phyloP scores from a whole-genome alignment of 2,113 vertebrate genomes.

The Atlantisia rogersi region DNA sequence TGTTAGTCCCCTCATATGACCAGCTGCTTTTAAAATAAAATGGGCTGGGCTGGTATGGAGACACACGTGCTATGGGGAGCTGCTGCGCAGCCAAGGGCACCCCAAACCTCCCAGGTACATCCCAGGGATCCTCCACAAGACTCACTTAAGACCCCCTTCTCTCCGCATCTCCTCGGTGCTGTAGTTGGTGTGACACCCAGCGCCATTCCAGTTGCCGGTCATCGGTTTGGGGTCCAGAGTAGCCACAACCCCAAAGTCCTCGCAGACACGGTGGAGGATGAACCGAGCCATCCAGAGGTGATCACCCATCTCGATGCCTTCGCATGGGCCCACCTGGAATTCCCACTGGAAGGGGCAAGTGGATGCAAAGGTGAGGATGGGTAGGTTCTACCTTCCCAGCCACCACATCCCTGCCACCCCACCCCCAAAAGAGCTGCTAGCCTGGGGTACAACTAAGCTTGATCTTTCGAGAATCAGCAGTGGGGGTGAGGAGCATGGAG shows the following conservation, averaged over 20 bases:
- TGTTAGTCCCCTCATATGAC: accelerated
- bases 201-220: conserved; percentile 75
- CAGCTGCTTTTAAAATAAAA: background rate
- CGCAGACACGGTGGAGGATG: conserved; percentile 84
- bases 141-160: conserved; percentile 80
- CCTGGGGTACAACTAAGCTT: background rate
- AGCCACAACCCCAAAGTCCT: conserved; percentile 79
- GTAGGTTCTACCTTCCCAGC: background rate
- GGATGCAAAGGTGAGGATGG: background rate
- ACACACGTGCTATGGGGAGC: accelerated
- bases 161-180: conserved; percentile 78
- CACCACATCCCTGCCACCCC: background rate
- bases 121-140: background rate
- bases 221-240: conserved; percentile 84
- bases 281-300: conserved; percentile 88
- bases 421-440: background rate
- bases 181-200: conserved; percentile 79
- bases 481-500: background rate
- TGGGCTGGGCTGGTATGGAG: background rate
- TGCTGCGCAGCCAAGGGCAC: background rate
- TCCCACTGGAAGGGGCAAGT: conserved; percentile 73
- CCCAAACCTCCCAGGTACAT: background rate
- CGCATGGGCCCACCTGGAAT: conserved; percentile 80
- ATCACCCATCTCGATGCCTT: conserved; percentile 84
- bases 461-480: background rate